Conservation (phyloP, 2,888 invertebrate species). For the Thelaira solivaga region DNA sequence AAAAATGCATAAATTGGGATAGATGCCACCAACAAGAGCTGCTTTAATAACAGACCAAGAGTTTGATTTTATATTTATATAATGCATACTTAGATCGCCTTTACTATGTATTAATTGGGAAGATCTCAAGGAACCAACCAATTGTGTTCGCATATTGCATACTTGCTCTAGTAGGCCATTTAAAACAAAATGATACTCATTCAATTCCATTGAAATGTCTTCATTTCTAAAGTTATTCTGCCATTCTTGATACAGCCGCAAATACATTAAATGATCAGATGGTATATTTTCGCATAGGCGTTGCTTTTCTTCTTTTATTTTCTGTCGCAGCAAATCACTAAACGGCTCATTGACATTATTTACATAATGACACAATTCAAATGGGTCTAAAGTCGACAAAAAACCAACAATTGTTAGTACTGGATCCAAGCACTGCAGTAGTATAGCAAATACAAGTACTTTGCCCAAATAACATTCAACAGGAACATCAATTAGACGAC, state of each 20-base stretch:
- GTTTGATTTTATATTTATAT: slow-evolving; percentile 89
- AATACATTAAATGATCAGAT: slow-evolving; percentile 92
- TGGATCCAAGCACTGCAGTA: slow-evolving; percentile 95
- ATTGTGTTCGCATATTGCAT: slow-evolving; percentile 87
- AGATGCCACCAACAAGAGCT: slow-evolving; percentile 90
- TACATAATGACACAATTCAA: slow-evolving; percentile 81
- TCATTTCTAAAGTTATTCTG: slow-evolving; percentile 82
- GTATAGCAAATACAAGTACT: slow-evolving; percentile 91
- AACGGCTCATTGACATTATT: slow-evolving; percentile 67
- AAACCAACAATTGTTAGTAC: slow-evolving; percentile 92
- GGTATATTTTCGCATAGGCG: slow-evolving; percentile 86
- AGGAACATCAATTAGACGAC: slow-evolving; percentile 91
- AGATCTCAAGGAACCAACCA: slow-evolving; percentile 87
- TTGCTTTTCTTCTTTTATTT: slow-evolving; percentile 70
- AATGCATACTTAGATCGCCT: slow-evolving; percentile 84
- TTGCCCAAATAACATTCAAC: slow-evolving; percentile 93
- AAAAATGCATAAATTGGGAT: slow-evolving; percentile 89
- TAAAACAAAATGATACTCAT: slow-evolving; percentile 83
- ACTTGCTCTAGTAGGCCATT: slow-evolving; percentile 93
- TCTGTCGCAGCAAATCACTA: slow-evolving; percentile 64
- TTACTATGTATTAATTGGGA: slow-evolving; percentile 79
- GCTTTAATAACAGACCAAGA: slow-evolving; percentile 96
- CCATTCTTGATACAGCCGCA: slow-evolving; percentile 88
- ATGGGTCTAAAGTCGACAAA: slow-evolving; percentile 85
- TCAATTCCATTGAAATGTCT: slow-evolving; percentile 80